These are phyloP conservation scores for Acleris holmiana DNA, from an alignment of 2,888 invertebrate genomes.

Conservation along the genomic window DNA sequence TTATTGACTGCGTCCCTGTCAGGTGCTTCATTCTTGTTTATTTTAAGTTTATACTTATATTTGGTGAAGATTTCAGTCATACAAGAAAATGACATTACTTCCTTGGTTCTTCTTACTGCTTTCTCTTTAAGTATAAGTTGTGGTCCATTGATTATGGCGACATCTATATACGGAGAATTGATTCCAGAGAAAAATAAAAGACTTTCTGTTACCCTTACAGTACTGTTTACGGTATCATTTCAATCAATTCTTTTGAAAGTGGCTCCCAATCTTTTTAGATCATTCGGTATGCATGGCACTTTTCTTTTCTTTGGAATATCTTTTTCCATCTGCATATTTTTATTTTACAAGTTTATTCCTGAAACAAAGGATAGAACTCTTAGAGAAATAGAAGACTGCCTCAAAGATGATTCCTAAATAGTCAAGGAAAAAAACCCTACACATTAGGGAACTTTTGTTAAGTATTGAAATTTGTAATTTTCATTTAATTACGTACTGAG, in stretches of 20 bases:
- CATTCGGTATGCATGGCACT: slow-evolving; percentile 55
- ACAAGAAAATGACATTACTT: slow-evolving; percentile 53
- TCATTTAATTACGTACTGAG: too few relatives aligned
- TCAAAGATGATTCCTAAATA: not conserved
- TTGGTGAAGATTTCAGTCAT: slow-evolving; percentile 50
- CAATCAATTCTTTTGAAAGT: slow-evolving; percentile 56
- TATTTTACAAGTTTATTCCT: slow-evolving; percentile 50
- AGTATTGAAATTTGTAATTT: too few relatives aligned
- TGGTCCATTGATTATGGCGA: slow-evolving; percentile 64
- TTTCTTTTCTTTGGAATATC: slow-evolving; percentile 53
- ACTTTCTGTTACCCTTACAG: slow-evolving; percentile 42
- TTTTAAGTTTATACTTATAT: slow-evolving; percentile 60
- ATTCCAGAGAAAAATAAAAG: slow-evolving; percentile 56
- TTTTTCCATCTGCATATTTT: slow-evolving; percentile 45
- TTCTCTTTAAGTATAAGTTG: slow-evolving; percentile 62
- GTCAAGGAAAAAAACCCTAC: too few relatives aligned
- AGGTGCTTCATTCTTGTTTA: slow-evolving; percentile 56
- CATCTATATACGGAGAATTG: slow-evolving; percentile 60
- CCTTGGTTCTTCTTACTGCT: slow-evolving; percentile 52
- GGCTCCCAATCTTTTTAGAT: slow-evolving; percentile 55
- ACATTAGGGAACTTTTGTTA: too few relatives aligned
- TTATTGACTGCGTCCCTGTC: slow-evolving; percentile 52
- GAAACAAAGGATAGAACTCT: slow-evolving; percentile 60
- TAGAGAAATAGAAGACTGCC: slow-evolving; percentile 54
- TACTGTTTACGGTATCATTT: slow-evolving; percentile 52